Base-by-base conservation (phyloP, 2,888 invertebrate species). In the Gibbula magus region DNA sequence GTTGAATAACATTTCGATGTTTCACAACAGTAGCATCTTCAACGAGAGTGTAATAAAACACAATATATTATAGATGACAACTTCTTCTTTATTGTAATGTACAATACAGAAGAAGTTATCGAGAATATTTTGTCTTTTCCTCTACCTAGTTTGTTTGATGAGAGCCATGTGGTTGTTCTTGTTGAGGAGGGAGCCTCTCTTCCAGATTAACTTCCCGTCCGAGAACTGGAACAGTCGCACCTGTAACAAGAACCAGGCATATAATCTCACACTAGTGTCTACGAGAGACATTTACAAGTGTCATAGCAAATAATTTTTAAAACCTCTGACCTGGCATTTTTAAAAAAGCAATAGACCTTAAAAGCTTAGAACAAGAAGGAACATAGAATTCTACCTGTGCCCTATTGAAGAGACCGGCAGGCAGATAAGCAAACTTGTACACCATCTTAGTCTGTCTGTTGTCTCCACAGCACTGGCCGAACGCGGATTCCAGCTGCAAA, bases 351-450 rank as follows among this genome's bases (percentile, higher is more conserved):
- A n/a, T n/a, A 35, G 35, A 8, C 35, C 8, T 35, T 35, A 3
- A 35, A 5, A 35, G 35, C 3, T 35, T 35, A 35, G 35, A 3
- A 35, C 5, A 45, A 13, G 4, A 45, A 45, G 13, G 5, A 8
- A 8, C 45, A 45, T 1, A 45, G 4, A 45, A 10, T 1, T 45
- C 78, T 29, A 89, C 89, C 91, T 92, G 92, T 25, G 89, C 91
- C 81, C 92, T 88, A 84, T 92, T 92, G 84, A 92, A 92, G 13
- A 92, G 86, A 10, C 92, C 92, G 70, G 92, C 90, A 7, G 92
- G 92, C 10, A 92, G 88, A 80, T 92, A 92, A 10, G 89, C 88
- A 85, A 92, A 92, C 53, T 86, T 86, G 83, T 92, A 92, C 18
- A 90, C 79, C 86, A 91, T 90, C 86, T 91, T 91, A 32, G 87